Evolutionary conservation across 2,113 vertebrate genomes (phyloP).

Genomic region (Candoia aspera): DNA sequence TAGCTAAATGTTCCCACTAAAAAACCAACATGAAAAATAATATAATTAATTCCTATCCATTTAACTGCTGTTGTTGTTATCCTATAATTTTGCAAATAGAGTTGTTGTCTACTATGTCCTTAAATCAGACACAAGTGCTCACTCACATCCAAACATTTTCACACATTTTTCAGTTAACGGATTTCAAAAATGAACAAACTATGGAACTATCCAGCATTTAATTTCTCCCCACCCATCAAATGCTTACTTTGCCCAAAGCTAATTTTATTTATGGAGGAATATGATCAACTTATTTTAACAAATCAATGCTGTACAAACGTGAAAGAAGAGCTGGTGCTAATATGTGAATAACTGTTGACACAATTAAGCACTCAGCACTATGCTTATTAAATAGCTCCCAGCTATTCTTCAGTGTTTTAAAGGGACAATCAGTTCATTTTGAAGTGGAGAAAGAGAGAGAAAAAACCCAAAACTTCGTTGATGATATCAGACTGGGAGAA

Average conservation of each 20-base stretch:
- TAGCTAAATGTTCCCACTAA: not conserved
- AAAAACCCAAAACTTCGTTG: not conserved
- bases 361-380: conserved; percentile 59
- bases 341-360: conserved; percentile 67
- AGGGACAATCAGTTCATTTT: conserved; percentile 46
- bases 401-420: conserved; percentile 40
- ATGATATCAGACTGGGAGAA: not conserved
- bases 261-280: conserved; percentile 70
- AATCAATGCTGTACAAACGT: conserved; percentile 60
- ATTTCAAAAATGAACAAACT: conserved; percentile 48
- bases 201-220: conserved; percentile 45
- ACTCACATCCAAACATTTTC: conserved; percentile 16
- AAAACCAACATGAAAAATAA: not conserved
- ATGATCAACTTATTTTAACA: conserved; percentile 66
- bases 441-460: not conserved
- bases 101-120: conserved; percentile 2
- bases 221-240: conserved; percentile 12
- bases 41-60: conserved; percentile 11
- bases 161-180: not conserved
- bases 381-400: conserved; percentile 63
- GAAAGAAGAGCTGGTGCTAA: conserved; percentile 61
- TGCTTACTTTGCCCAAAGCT: conserved; percentile 61
- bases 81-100: conserved; percentile 11
- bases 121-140: conserved; percentile 21
- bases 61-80: conserved; percentile 3